These are phyloP conservation scores for Yasuhikotakia modesta DNA, from an alignment of 2,797 vertebrate genomes.

Conservation along the genomic window DNA sequence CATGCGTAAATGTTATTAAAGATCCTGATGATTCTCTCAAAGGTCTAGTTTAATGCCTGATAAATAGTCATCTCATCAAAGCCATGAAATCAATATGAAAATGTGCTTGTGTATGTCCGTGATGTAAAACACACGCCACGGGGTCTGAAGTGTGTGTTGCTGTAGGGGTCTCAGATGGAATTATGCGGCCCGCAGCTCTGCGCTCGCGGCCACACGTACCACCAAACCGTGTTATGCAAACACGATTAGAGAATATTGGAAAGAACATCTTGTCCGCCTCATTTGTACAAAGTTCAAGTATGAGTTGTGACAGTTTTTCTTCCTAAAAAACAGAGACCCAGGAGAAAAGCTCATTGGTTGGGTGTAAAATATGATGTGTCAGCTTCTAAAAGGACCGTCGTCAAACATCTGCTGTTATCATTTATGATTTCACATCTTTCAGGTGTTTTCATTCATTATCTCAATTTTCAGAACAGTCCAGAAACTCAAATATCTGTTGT, in stretches of 20 bases:
- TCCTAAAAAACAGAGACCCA: background rate
- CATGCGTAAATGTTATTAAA: slow-evolving; percentile 67
- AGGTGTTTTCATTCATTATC: background rate
- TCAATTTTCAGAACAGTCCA: background rate
- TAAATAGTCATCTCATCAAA: slow-evolving; percentile 66
- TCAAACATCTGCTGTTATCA: background rate
- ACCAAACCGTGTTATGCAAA: no score
- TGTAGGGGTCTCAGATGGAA: background rate
- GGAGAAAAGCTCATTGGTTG: background rate
- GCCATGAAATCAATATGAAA: slow-evolving; percentile 59
- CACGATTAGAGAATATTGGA: background rate
- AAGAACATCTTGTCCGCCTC: background rate
- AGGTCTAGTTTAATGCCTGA: slow-evolving; percentile 68
- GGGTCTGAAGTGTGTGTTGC: background rate
- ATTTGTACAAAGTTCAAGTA: background rate
- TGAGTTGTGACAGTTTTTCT: background rate
- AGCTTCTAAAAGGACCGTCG: background rate
- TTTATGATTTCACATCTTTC: background rate
- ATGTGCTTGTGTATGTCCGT: slow-evolving; percentile 21
- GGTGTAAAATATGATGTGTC: background rate
- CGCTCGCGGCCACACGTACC: background rate
- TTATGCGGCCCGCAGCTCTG: slow-evolving; percentile 3
- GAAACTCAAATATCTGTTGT: no score
- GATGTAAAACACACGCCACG: slow-evolving; percentile 20
- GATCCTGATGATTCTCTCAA: slow-evolving; percentile 65